phyloP scores from a whole-genome alignment of 2,888 invertebrate species.

The Liposcelis brunnea region DNA sequence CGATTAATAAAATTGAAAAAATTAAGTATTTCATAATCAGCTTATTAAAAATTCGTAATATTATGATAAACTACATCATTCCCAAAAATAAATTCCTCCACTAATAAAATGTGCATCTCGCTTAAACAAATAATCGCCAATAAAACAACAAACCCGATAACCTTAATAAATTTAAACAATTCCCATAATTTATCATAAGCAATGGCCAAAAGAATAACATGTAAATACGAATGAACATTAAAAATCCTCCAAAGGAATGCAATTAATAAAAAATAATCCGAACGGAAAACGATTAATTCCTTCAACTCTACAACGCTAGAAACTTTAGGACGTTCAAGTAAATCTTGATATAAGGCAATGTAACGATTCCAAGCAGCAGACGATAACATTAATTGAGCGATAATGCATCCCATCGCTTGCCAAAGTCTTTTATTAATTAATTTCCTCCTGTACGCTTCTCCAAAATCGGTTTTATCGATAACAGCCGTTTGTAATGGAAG shows the following conservation, averaged over 20 bases:
- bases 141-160: slow-evolving; percentile 50
- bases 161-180: slow-evolving; percentile 51
- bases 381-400: slow-evolving; percentile 53
- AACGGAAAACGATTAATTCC: slow-evolving; percentile 38
- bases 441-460: not conserved
- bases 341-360: slow-evolving; percentile 59
- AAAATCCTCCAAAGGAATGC: slow-evolving; percentile 59
- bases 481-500: slow-evolving; percentile 21
- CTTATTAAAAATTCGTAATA: slow-evolving; percentile 17
- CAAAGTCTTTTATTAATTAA: slow-evolving; percentile 35
- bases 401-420: slow-evolving; percentile 44
- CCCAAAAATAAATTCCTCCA: slow-evolving; percentile 36
- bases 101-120: slow-evolving; percentile 50
- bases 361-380: slow-evolving; percentile 73
- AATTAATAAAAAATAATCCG: slow-evolving; percentile 54
- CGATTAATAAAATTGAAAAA: no score
- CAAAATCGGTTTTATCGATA: no score
- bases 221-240: slow-evolving; percentile 61
- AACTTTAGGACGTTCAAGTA: slow-evolving; percentile 45
- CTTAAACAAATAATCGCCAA: slow-evolving; percentile 48
- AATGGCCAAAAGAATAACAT: slow-evolving; percentile 53
- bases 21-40: no score
- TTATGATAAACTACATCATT: slow-evolving; percentile 25
- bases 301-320: slow-evolving; percentile 12
- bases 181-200: slow-evolving; percentile 71